A percentile compares a stretch with the other conserved stretches of the same genome.
phyloP scores from a whole-genome alignment of 2,797 vertebrate genomes.

The Spondyliosoma cantharus region DNA sequence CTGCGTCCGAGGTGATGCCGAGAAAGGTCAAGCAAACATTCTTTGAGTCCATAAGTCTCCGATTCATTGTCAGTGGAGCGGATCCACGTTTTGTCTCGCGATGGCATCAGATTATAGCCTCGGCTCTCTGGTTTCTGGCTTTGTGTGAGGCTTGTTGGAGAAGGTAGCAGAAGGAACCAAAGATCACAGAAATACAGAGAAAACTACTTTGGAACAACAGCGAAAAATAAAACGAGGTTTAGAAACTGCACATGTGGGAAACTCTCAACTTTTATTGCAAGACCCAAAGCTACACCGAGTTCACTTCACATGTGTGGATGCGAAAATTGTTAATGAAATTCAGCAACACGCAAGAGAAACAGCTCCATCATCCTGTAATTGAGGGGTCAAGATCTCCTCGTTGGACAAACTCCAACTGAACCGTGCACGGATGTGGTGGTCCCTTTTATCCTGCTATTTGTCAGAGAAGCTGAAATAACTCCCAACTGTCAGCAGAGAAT shows the following conservation, averaged over 20 bases:
- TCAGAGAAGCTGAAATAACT: constrained; percentile 77
- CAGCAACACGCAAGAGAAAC: constrained; percentile 82
- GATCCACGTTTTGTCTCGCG: constrained; percentile 63
- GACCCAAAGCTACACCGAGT: constrained; percentile 34
- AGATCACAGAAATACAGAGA: constrained; percentile 46
- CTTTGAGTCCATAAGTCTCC: constrained; percentile 59
- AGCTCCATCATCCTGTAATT: constrained; percentile 80
- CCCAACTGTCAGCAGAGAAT: constrained; percentile 74
- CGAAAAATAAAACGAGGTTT: constrained; percentile 1
- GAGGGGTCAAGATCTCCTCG: constrained; percentile 78
- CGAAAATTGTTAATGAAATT: constrained; percentile 82
- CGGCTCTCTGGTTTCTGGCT: constrained; percentile 63
- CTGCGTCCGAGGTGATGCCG: constrained; percentile 54
- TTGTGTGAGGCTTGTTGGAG: constrained; percentile 26
- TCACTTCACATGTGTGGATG: constrained; percentile 63
- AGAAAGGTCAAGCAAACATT: constrained; percentile 76
- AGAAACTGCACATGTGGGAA: background rate
- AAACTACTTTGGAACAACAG: background rate
- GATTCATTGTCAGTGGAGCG: constrained; percentile 72
- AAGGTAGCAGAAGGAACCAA: constrained; percentile 29
- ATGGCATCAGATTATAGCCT: constrained; percentile 56
- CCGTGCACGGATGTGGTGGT: constrained; percentile 64
- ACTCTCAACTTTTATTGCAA: background rate
- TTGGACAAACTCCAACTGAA: constrained; percentile 80
- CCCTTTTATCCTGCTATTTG: constrained; percentile 77